Conservation (phyloP, 1,140 invertebrate species). For the Heliconius himera region DNA sequence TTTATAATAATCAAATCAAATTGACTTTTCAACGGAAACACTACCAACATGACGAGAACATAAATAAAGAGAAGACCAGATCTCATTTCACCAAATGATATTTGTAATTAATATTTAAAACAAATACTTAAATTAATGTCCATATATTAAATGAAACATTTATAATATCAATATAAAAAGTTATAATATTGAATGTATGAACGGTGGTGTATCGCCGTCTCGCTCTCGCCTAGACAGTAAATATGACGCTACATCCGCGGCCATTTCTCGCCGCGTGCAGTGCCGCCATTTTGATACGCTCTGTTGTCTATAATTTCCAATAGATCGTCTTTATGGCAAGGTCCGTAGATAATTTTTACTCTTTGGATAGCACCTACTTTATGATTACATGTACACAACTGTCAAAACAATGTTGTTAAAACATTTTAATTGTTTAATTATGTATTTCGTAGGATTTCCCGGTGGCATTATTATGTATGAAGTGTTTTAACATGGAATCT, state of each 20-base stretch:
- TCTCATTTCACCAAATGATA: neutral
- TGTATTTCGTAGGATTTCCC: slow-evolving; percentile 67
- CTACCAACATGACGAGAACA: neutral
- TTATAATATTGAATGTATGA: neutral
- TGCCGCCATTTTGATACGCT: slow-evolving; percentile 69
- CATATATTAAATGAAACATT: neutral
- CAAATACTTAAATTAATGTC: neutral
- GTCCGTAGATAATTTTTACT: slow-evolving; percentile 81
- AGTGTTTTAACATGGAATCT: slow-evolving; percentile 69
- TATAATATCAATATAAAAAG: neutral
- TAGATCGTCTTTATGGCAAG: slow-evolving; percentile 78
- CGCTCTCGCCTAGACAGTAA: neutral
- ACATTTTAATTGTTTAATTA: slow-evolving; percentile 36
- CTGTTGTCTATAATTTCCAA: slow-evolving; percentile 78
- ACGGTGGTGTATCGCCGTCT: neutral
- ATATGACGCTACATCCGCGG: slow-evolving; percentile 36
- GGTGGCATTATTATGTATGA: slow-evolving; percentile 60
- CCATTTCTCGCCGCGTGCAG: slow-evolving; percentile 28
- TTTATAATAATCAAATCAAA: neutral
- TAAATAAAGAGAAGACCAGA: neutral
- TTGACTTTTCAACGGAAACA: neutral
- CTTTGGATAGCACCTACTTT: slow-evolving; percentile 68
- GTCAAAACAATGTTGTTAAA: slow-evolving; percentile 70
- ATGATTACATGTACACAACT: slow-evolving; percentile 60
- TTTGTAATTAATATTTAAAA: neutral